phyloP scores from a whole-genome alignment of 2,113 vertebrate species.

The Cephalopterus ornatus region DNA sequence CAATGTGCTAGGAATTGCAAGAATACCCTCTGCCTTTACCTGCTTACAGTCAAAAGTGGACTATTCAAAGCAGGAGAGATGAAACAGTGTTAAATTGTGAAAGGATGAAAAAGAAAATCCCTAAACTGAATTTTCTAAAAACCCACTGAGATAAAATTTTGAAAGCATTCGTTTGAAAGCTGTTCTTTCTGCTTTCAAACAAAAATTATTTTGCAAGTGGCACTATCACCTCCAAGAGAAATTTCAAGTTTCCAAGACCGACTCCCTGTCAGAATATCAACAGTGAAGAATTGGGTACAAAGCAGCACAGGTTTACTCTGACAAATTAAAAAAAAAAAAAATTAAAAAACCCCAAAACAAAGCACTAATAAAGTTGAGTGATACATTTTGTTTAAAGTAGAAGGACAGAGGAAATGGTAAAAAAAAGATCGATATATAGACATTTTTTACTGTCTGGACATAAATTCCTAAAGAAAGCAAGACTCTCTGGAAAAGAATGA shows the following conservation, averaged over 20 bases:
- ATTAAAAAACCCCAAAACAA: accelerated
- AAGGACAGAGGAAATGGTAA: not conserved
- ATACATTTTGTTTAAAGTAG: not conserved
- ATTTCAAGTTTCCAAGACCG: not conserved
- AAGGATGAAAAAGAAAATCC: not conserved
- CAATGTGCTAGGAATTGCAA: not conserved
- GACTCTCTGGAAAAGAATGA: not conserved
- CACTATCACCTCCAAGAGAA: not conserved
- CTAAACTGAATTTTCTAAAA: not conserved
- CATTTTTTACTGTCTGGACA: not conserved
- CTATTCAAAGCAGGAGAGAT: not conserved
- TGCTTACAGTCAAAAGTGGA: not conserved
- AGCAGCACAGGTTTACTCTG: not conserved
- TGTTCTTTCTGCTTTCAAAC: not conserved
- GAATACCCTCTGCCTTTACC: not conserved
- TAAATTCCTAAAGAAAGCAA: not conserved
- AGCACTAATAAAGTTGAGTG: not conserved
- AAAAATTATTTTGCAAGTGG: not conserved
- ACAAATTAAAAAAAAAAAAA: not conserved
- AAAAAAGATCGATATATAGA: not conserved
- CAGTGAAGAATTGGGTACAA: not conserved
- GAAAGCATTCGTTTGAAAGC: not conserved
- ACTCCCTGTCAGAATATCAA: not conserved
- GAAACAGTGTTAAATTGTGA: not conserved
- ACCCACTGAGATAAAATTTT: not conserved